These are phyloP conservation scores for Antidorcas marsupialis DNA, from an alignment of 2,113 vertebrate species.

Conservation along the genomic window DNA sequence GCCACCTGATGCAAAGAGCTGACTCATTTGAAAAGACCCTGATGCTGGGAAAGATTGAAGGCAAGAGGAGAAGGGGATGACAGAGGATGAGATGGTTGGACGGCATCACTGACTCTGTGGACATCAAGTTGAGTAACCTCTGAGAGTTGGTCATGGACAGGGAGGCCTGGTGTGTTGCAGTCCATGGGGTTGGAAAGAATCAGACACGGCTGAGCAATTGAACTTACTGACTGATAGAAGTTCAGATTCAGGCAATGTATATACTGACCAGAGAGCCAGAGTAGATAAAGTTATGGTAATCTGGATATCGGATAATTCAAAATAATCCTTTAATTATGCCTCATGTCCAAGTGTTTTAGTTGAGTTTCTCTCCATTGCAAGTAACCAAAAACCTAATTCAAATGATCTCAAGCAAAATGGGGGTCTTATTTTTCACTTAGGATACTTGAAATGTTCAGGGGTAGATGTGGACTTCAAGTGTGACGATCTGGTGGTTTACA, in stretches of 20 bases:
- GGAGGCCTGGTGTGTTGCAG: not conserved
- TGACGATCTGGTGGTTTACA: not conserved
- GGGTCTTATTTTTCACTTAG: not conserved
- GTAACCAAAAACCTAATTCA: not conserved
- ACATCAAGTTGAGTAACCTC: not conserved
- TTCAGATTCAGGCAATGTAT: not conserved
- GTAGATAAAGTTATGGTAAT: not conserved
- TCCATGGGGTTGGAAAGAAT: not conserved
- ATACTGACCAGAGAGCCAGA: not conserved
- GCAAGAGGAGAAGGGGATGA: not conserved
- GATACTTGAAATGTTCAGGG: not conserved
- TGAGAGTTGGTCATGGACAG: not conserved
- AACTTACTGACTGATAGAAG: not conserved
- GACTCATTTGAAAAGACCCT: not conserved
- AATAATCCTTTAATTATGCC: not conserved
- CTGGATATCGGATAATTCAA: not conserved
- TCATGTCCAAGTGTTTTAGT: not conserved
- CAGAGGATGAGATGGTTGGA: not conserved
- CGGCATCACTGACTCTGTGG: rapidly evolving
- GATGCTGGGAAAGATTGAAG: not conserved
- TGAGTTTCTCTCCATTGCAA: not conserved
- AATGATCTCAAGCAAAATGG: not conserved
- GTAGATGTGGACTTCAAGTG: not conserved
- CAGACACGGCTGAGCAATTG: rapidly evolving
- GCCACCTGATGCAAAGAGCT: not conserved